These are phyloP conservation scores for Bombyx mandarina DNA, from an alignment of 1,140 invertebrate species.

Conservation along the genomic window DNA sequence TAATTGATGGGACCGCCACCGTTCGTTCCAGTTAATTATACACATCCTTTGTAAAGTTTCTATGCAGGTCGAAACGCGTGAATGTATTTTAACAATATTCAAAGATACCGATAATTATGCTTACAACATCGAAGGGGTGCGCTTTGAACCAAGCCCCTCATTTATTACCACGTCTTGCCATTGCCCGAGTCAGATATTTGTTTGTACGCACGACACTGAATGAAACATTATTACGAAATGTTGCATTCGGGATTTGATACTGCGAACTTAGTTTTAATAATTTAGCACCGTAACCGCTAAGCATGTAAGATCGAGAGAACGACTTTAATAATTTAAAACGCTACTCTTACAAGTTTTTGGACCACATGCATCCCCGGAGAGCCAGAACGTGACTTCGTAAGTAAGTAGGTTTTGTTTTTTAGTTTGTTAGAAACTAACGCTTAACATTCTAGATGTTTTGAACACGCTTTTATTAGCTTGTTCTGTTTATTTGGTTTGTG, in stretches of 20 bases:
- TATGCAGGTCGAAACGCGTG: too few relatives aligned
- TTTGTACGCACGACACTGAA: constrained; percentile 1
- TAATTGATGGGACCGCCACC: not conserved
- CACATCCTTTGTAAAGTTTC: too few relatives aligned
- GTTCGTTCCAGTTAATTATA: not conserved
- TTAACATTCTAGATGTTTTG: too few relatives aligned
- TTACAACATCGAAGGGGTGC: too few relatives aligned
- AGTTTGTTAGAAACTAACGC: too few relatives aligned
- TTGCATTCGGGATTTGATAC: constrained; percentile 4
- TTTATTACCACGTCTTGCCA: not conserved
- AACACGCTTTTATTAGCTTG: too few relatives aligned
- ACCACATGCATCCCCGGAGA: too few relatives aligned
- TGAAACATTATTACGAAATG: constrained; percentile 7
- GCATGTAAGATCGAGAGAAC: not conserved
- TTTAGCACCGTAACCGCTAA: constrained; percentile 6
- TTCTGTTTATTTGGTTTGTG: too few relatives aligned
- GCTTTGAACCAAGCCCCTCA: not conserved
- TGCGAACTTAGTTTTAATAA: constrained; percentile 7
- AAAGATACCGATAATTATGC: too few relatives aligned
- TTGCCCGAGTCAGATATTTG: not conserved
- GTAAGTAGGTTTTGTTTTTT: too few relatives aligned
- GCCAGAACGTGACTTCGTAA: too few relatives aligned
- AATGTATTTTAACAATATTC: too few relatives aligned
- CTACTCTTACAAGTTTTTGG: not conserved
- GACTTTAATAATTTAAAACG: constrained; percentile 5